phyloP scores from a whole-genome alignment of 64 coral and sea anemone genomes.

The Dendrophyllia cribrosa region DNA sequence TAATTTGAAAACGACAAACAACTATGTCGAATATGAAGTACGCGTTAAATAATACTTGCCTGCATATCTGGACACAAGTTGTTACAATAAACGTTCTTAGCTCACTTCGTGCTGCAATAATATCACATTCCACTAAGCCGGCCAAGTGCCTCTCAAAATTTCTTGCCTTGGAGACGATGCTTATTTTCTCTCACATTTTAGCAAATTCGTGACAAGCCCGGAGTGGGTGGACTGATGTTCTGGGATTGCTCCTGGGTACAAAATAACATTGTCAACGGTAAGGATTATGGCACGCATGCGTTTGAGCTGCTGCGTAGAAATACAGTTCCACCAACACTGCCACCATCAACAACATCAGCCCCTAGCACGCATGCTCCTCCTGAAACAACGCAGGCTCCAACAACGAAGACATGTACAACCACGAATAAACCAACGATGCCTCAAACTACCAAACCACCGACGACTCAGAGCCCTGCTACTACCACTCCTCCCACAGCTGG shows the following conservation, averaged over 20 bases:
- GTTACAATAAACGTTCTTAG: no score
- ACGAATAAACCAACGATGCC: neutral
- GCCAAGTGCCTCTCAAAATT: no score
- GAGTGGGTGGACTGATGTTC: slow-evolving; percentile 86
- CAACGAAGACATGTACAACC: neutral
- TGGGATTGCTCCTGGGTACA: slow-evolving; percentile 97
- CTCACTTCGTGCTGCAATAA: no score
- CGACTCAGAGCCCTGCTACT: neutral
- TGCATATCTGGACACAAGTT: no score
- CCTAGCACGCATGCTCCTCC: slow-evolving; percentile 44
- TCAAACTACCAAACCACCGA: neutral
- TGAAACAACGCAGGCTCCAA: neutral
- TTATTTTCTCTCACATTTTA: neutral
- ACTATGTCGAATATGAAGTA: no score
- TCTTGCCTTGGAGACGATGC: neutral
- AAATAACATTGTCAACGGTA: slow-evolving; percentile 78
- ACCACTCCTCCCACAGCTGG: neutral
- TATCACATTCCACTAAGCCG: no score
- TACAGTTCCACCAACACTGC: slow-evolving; percentile 23
- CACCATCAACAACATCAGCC: neutral
- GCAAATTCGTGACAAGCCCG: slow-evolving; percentile 87
- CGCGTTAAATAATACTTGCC: no score
- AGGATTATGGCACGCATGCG: slow-evolving; percentile 81
- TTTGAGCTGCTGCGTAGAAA: slow-evolving; percentile 52
- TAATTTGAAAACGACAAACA: no score